Conservation (phyloP, 1,140 invertebrate species). For the Euborellia annulipes region DNA sequence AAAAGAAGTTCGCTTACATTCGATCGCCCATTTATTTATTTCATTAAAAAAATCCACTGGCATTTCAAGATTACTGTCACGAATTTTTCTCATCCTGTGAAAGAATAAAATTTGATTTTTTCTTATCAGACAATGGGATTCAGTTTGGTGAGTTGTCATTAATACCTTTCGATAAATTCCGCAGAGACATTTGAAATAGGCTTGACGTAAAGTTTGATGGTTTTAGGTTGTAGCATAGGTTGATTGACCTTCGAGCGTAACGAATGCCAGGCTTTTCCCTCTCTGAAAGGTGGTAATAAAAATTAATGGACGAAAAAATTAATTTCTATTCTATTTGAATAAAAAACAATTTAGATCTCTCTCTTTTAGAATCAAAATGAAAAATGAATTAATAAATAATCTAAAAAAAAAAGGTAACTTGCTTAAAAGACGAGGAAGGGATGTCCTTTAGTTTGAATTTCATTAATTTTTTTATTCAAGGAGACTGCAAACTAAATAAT, state of each 20-base stretch:
- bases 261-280: conserved; percentile 35
- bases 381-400: not conserved
- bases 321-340: too few species aligned
- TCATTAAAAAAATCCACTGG: conserved; percentile 39
- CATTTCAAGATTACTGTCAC: conserved; percentile 26
- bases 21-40: conserved; percentile 48
- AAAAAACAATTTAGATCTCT: conserved; percentile 1
- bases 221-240: conserved; percentile 35
- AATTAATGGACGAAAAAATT: too few species aligned
- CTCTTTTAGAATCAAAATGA: not conserved
- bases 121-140: not conserved
- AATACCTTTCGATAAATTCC: conserved; percentile 30
- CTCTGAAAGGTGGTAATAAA: conserved; percentile 27
- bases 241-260: conserved; percentile 35
- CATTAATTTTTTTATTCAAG: conserved; percentile 5
- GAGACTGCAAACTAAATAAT: too few species aligned
- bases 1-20: too few species aligned
- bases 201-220: conserved; percentile 30
- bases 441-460: conserved; percentile 4
- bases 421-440: conserved; percentile 6
- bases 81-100: conserved; percentile 12
- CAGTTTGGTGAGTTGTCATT: not conserved
- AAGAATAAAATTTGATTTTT: not conserved
- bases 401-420: not conserved
- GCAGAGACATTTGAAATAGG: conserved; percentile 30